A percentile compares a stretch with the other conserved stretches of the same genome.
Evolutionary conservation across 2,797 vertebrate species (phyloP).

Genomic region (Acanthornis magna): DNA sequence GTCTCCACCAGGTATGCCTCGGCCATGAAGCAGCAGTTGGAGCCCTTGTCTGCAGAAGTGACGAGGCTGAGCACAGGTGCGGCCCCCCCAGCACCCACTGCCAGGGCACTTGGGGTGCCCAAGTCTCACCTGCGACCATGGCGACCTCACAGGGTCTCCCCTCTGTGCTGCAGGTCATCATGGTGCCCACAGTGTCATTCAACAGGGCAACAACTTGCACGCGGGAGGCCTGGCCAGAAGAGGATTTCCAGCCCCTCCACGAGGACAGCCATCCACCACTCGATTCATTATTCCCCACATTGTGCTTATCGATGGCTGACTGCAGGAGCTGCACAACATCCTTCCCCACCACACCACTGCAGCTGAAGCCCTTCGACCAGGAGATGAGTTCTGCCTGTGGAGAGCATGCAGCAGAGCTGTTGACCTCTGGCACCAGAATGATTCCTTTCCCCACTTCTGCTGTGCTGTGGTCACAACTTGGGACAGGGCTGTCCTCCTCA

Average conservation of each 20-base stretch:
- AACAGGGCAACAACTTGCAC: constrained; percentile 82
- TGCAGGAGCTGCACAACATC: constrained; percentile 83
- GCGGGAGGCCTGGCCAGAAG: constrained; percentile 59
- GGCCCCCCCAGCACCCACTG: accelerated
- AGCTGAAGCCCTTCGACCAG: constrained; percentile 86
- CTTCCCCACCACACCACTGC: constrained; percentile 79
- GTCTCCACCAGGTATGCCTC: constrained; percentile 76
- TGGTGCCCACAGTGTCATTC: constrained; percentile 85
- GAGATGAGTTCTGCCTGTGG: constrained; percentile 82
- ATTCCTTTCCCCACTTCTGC: background rate
- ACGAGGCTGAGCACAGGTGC: background rate
- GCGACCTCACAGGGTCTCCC: constrained; percentile 79
- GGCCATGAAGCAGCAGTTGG: constrained; percentile 90
- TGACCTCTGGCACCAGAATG: accelerated
- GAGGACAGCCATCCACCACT: no score
- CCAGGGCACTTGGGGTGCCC: accelerated
- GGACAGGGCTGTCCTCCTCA: constrained; percentile 16
- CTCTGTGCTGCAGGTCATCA: constrained; percentile 81
- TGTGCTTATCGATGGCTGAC: constrained; percentile 74
- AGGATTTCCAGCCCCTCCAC: background rate
- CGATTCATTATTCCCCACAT: background rate
- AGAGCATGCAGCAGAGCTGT: accelerated
- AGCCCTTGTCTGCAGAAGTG: constrained; percentile 71
- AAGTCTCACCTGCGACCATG: constrained; percentile 78
- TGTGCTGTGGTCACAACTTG: background rate